phyloP scores from a whole-genome alignment of 2,888 invertebrate genomes.

The Drosophila tanythrix region DNA sequence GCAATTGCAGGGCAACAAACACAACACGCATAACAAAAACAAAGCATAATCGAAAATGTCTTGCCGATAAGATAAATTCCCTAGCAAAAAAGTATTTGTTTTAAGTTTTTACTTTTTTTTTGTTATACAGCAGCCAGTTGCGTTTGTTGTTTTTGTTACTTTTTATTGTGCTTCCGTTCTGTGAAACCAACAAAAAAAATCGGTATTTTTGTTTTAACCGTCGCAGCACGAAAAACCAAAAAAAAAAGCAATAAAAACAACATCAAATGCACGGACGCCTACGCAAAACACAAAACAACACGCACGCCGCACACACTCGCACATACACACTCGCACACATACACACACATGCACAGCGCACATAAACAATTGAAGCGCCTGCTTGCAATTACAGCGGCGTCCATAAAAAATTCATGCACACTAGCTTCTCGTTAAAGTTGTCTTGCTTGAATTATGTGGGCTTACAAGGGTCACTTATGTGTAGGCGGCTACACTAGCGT shows the following conservation, averaged over 20 bases:
- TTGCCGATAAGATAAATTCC: constrained; percentile 68
- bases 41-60: constrained; percentile 54
- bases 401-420: constrained; percentile 7
- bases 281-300: constrained; percentile 63
- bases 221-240: constrained; percentile 45
- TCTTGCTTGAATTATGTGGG: background rate
- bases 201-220: constrained; percentile 61
- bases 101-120: constrained; percentile 14
- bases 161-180: constrained; percentile 57
- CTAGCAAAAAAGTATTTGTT: constrained; percentile 31
- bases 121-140: constrained; percentile 48
- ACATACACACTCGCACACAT: constrained; percentile 44
- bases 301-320: constrained; percentile 44
- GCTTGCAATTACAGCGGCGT: constrained; percentile 57
- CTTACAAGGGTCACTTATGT: background rate
- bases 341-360: constrained; percentile 10
- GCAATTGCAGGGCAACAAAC: constrained; percentile 30
- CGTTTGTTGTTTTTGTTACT: constrained; percentile 30
- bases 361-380: constrained; percentile 46
- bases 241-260: constrained; percentile 47
- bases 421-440: background rate
- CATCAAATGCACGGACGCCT: constrained; percentile 65
- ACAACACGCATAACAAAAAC: constrained; percentile 22
- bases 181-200: constrained; percentile 28
- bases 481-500: constrained; percentile 2